Base-by-base conservation (phyloP, 2,113 vertebrate species). In the Plecturocebus donacophilus region DNA sequence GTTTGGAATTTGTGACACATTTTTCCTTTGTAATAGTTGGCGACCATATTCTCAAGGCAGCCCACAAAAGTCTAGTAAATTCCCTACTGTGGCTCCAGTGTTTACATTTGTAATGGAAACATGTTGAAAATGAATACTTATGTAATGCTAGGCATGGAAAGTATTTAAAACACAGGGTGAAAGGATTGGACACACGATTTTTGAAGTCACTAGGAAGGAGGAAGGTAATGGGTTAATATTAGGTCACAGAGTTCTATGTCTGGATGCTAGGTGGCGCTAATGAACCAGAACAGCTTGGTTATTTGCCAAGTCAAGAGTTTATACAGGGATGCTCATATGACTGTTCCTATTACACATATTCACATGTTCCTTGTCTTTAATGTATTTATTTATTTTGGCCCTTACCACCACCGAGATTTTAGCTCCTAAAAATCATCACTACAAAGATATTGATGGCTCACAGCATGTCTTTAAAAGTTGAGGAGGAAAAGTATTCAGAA, bases 321-420 rank as follows among this genome's bases (percentile, higher is more conserved):
- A 23, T 6, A 4, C 16, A 52, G 32, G 47, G 27, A 58, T 13
- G 6, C 82, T 93, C 79, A 30, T 19, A 13, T 19, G 2, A 45
- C 42, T 20, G 23, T 32, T 95, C 32, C 42, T 40, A 40, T 83
- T 84, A 83, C 47, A 83, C 32, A 91, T 52, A 80, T 13, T 40
- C 85, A 79, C 66, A 61, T 14, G 40, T 66, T 79, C 56, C 47
- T 91, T 45, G 45, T 32, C 40, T 85, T 84, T 42, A 61, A 47
- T 66, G 35, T 83, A 38, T 12, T 95, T 71, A 82, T 75, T 96
- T 96, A 54, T 25, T 95, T 71, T 92, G 87, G 47, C 30, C 35
- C 80, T 47, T 92, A 91, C 56, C 35, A 77, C 25, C 30, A 83
- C 64, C 77, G 23, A 47, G 80, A 82, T 90, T 93, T 97, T 91